phyloP scores from a whole-genome alignment of 1,140 invertebrate species.

The Eumaeus atala region DNA sequence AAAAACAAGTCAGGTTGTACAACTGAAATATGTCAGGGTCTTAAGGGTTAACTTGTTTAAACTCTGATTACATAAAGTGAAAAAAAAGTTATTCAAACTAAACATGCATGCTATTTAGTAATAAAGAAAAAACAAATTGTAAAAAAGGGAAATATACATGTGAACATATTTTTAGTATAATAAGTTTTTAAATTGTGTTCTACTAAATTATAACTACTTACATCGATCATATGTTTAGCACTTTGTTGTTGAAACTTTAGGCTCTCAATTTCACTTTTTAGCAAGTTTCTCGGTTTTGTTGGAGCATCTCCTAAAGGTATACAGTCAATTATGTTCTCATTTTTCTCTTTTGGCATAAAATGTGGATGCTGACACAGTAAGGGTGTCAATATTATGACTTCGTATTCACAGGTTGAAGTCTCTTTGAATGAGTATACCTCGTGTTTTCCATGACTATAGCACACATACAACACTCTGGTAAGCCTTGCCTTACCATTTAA shows the following conservation, averaged over 20 bases:
- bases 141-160: no score
- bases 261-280: constrained; percentile 82
- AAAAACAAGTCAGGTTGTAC: no score
- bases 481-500: constrained; percentile 87
- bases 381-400: constrained; percentile 89
- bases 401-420: constrained; percentile 94
- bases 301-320: constrained; percentile 81
- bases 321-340: constrained; percentile 88
- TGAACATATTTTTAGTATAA: no score
- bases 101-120: no score
- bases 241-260: constrained; percentile 80
- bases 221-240: constrained; percentile 41
- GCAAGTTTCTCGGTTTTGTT: constrained; percentile 83
- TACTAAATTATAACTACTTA: constrained; percentile 31
- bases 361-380: constrained; percentile 90
- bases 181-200: no score
- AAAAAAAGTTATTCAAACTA: no score
- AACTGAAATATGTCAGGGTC: no score
- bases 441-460: constrained; percentile 89
- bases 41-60: no score
- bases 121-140: no score
- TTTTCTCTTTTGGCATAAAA: constrained; percentile 88
- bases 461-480: constrained; percentile 89
- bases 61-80: no score
- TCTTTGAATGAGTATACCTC: constrained; percentile 96